Percentiles rank a stretch among this genome's conserved stretches.
Evolutionary conservation across 2,888 invertebrate genomes (phyloP).

Genomic region (Ecliptopera silaceata): DNA sequence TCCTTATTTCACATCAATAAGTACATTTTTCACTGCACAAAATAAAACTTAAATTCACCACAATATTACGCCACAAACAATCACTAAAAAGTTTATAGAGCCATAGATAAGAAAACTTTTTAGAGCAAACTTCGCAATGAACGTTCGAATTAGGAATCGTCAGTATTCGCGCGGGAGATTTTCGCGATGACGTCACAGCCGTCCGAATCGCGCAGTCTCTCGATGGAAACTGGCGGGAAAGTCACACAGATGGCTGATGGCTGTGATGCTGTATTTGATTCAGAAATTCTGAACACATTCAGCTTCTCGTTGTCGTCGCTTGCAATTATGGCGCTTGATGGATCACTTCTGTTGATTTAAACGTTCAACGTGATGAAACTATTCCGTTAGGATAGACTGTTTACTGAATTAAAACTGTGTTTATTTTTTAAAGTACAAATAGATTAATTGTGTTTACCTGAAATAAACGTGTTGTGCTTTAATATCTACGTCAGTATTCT

Average conservation of each 20-base stretch:
- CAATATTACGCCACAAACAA: too few species aligned
- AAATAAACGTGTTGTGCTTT: too few species aligned
- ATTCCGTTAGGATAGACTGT: slow-evolving; percentile 1
- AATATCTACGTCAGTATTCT: too few species aligned
- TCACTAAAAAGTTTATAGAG: slow-evolving; percentile 18
- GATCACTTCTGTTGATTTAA: slow-evolving; percentile 25
- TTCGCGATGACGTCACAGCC: slow-evolving; percentile 45
- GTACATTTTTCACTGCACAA: slow-evolving; percentile 12
- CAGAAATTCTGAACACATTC: slow-evolving; percentile 16
- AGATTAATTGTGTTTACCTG: too few species aligned
- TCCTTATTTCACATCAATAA: slow-evolving; percentile 2
- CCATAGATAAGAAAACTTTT: slow-evolving; percentile 19
- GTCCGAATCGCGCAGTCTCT: slow-evolving; percentile 48
- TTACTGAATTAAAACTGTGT: too few species aligned
- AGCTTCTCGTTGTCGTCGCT: slow-evolving; percentile 31
- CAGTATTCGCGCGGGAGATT: slow-evolving; percentile 38
- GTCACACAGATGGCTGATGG: slow-evolving; percentile 36
- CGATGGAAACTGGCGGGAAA: slow-evolving; percentile 56
- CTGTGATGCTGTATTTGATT: slow-evolving; percentile 11
- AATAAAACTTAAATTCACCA: slow-evolving; percentile 15
- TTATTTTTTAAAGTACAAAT: too few species aligned
- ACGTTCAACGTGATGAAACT: slow-evolving; percentile 1
- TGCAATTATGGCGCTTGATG: slow-evolving; percentile 34
- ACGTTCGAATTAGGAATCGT: slow-evolving; percentile 24
- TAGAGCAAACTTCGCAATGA: slow-evolving; percentile 21